Evolutionary conservation across 2,888 invertebrate genomes (phyloP).

Genomic region (Lochmaea crataegi): DNA sequence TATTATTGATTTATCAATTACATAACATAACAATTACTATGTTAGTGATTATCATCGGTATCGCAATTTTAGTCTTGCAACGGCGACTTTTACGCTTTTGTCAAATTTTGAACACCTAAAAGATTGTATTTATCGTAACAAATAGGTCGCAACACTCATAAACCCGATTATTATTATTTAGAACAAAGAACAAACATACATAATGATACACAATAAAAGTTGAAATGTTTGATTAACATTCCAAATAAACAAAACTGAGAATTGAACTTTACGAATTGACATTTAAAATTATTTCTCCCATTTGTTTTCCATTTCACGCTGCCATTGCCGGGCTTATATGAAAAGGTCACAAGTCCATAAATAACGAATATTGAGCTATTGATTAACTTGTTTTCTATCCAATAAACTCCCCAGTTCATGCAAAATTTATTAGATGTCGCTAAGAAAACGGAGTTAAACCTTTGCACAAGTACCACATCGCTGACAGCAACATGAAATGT

Average conservation of each 20-base stretch:
- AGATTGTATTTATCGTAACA: background rate
- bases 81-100: conserved; percentile 25
- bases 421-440: too few species aligned
- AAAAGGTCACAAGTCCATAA: too few species aligned
- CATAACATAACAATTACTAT: conserved; percentile 61
- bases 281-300: background rate
- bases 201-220: background rate
- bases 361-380: too few species aligned
- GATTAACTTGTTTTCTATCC: too few species aligned
- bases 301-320: background rate
- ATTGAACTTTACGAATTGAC: background rate
- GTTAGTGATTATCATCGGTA: conserved; percentile 64
- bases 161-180: background rate
- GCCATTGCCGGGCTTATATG: too few species aligned
- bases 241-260: background rate
- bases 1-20: conserved; percentile 58
- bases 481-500: too few species aligned
- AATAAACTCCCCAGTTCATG: too few species aligned
- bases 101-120: conserved; percentile 14
- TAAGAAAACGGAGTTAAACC: too few species aligned
- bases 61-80: conserved; percentile 51
- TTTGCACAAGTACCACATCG: too few species aligned
- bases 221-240: background rate
- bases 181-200: background rate
- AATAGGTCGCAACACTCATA: background rate